Percentiles rank a stretch among this genome's conserved stretches.
These are phyloP conservation scores for Scyliorhinus canicula DNA, from an alignment of 2,797 vertebrate genomes.

Conservation along the genomic window DNA sequence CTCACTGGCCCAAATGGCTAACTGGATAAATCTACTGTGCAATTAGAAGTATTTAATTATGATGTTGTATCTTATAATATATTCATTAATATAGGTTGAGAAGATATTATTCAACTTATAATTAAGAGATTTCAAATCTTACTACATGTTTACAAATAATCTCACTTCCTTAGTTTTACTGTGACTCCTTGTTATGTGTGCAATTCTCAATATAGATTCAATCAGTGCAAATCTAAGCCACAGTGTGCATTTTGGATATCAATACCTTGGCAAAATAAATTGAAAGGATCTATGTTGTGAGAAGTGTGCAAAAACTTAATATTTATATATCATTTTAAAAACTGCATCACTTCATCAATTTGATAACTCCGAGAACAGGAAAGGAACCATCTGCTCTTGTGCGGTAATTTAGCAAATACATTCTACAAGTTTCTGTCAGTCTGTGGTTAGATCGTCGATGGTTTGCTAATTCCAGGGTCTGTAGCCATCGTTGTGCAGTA, in stretches of 20 bases:
- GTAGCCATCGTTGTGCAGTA: conserved; percentile 56
- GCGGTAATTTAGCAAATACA: conserved; percentile 18
- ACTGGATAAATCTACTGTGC: neutral
- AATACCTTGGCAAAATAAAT: conserved; percentile 18
- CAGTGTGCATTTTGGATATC: neutral
- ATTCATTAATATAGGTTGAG: neutral
- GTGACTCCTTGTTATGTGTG: neutral
- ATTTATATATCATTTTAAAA: neutral
- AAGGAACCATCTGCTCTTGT: neutral
- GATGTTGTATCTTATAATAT: neutral
- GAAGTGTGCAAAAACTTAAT: conserved; percentile 32
- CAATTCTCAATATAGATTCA: conserved; percentile 22
- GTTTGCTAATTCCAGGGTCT: conserved; percentile 64
- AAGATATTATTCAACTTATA: neutral
- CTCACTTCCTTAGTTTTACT: neutral
- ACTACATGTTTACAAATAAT: neutral
- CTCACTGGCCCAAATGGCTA: neutral
- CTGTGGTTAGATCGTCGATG: neutral
- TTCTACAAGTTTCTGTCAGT: neutral
- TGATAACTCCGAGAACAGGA: conserved; percentile 2
- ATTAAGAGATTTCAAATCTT: neutral
- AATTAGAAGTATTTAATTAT: neutral
- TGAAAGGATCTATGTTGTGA: conserved; percentile 6
- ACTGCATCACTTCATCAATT: neutral
- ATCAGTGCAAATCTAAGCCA: conserved; percentile 31